A percentile compares a stretch with the other conserved stretches of the same genome.
These are phyloP conservation scores for Lithobates pipiens DNA, from an alignment of 2,797 vertebrate species.

Conservation along the genomic window DNA sequence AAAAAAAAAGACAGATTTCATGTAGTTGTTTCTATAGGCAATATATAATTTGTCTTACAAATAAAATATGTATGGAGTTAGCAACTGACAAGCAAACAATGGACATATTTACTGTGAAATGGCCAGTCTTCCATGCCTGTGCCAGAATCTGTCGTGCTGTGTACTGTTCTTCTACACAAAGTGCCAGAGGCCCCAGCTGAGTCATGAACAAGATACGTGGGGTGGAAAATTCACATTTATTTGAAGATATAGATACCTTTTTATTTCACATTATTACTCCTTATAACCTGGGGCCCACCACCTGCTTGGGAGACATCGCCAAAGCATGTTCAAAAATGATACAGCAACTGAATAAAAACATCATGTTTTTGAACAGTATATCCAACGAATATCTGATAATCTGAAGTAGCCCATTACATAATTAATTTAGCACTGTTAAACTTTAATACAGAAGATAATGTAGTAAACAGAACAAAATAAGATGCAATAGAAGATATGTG, in stretches of 20 bases:
- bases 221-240: slow-evolving; percentile 20
- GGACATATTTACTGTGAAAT: slow-evolving; percentile 1
- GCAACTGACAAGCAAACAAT: neutral
- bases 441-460: no score
- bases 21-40: neutral
- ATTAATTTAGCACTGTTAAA: neutral
- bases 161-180: neutral
- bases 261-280: slow-evolving; percentile 41
- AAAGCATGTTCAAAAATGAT: slow-evolving; percentile 35
- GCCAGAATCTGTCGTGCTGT: neutral
- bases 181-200: slow-evolving; percentile 35
- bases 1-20: no score
- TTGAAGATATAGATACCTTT: slow-evolving; percentile 32
- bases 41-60: neutral
- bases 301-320: slow-evolving; percentile 24
- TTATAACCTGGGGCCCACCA: slow-evolving; percentile 50
- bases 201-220: slow-evolving; percentile 23
- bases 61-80: neutral
- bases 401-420: neutral
- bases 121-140: slow-evolving; percentile 2
- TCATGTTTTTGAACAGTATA: neutral
- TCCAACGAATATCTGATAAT: neutral
- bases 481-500: no score
- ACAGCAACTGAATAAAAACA: slow-evolving; percentile 22
- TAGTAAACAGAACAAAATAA: no score